Conservation (phyloP, 92 coral and sea anemone species). For the Epizoanthus stellaris region DNA sequence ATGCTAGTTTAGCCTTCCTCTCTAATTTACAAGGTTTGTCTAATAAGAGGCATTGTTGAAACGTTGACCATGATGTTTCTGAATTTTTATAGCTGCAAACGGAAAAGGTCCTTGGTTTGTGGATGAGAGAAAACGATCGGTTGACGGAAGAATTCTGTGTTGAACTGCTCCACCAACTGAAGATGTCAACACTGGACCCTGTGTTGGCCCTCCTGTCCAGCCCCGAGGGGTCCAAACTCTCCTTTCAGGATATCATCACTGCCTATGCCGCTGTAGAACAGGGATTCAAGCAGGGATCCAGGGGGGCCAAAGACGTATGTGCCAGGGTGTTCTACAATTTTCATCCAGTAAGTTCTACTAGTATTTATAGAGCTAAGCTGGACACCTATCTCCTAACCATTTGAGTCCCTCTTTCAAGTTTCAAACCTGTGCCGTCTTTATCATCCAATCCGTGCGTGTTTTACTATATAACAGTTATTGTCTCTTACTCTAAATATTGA, state of each 20-base stretch:
- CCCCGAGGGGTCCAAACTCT: slow-evolving; percentile 60
- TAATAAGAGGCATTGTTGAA: no score
- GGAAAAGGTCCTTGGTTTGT: slow-evolving; percentile 39
- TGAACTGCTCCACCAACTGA: slow-evolving; percentile 47
- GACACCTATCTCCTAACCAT: neutral
- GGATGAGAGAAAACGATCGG: slow-evolving; percentile 61
- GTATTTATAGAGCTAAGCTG: neutral
- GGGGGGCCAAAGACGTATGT: slow-evolving; percentile 74
- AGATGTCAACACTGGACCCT: slow-evolving; percentile 59
- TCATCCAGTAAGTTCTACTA: slow-evolving; percentile 63
- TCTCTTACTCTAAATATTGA: no score
- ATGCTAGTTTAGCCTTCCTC: no score
- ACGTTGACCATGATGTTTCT: no score
- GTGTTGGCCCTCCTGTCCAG: slow-evolving; percentile 52
- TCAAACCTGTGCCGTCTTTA: neutral
- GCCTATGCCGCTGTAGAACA: slow-evolving; percentile 62
- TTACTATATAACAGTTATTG: no score
- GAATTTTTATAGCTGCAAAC: slow-evolving; percentile 42
- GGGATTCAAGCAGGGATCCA: slow-evolving; percentile 47
- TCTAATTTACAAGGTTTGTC: no score
- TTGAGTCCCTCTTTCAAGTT: no score
- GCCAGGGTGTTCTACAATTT: slow-evolving; percentile 70
- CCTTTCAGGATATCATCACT: slow-evolving; percentile 63
- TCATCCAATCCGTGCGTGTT: no score
- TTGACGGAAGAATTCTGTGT: slow-evolving; percentile 57